Evolutionary conservation across 1,140 invertebrate species (phyloP), one percentile per base, ranked within the genome.

Genomic region (Lepeophtheirus salmonis): DNA sequence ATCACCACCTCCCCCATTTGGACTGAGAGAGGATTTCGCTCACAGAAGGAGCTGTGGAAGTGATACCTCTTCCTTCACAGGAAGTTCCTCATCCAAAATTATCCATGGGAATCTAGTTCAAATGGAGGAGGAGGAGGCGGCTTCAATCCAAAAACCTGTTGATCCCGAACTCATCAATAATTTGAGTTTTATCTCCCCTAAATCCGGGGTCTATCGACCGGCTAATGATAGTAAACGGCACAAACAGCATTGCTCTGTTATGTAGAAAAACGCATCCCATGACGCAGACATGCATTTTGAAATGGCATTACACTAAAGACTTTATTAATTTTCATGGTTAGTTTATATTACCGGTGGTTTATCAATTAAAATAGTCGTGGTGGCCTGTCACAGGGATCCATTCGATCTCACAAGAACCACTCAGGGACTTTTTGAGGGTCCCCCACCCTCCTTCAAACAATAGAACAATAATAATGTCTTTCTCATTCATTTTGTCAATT

Each of bases 181-280:
- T 22, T 21, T 60, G 16, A 51, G 30, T 51, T 60, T 60, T 22
- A 26, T 60, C n/a, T 60, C 57, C 6, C 57, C 57, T 22, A 60
- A 60, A 26, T 12, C 57, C 30, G 57, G 57, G 12, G 57, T 60
- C n/a, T 60, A 60, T 22, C 30, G 57, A n/a, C 57, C 57, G 13
- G 24, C 20, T 4, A 6, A 6, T 4, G 50, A 52, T 18, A n/a
- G 55, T 17, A 25, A 25, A 18, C 23, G 26, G 23, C 17, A 30
- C 55, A 57, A 57, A 23, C 55, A 57, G 17, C 21, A 41, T 57
- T 57, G 55, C 26, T 14, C 22, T 16, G 16, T 57, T 26, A 57
- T 57, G 55, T 57, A 57, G 14, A 16, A 54, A 3, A 54, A 2
- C 13, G n/a, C n/a, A n/a, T n/a, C n/a, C n/a, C n/a, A n/a, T n/a